These are phyloP conservation scores for Drosophila anomelani DNA, from an alignment of 2,888 invertebrate genomes.

Conservation along the genomic window DNA sequence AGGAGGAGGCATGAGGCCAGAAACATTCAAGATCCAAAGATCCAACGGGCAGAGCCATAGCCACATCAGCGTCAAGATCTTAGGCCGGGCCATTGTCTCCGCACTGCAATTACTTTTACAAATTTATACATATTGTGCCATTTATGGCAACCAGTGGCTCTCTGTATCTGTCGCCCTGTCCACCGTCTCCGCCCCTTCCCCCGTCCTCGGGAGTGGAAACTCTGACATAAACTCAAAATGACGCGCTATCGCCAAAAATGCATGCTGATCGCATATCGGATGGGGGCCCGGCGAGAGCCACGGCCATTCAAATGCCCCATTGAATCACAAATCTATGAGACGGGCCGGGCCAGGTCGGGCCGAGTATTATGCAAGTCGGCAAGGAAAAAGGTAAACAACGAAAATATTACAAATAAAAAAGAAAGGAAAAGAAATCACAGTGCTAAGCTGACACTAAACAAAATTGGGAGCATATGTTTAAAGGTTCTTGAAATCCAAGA, in stretches of 20 bases:
- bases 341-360: slow-evolving; percentile 10
- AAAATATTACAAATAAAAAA: neutral
- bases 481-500: neutral
- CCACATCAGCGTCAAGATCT: slow-evolving; percentile 50
- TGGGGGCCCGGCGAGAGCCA: slow-evolving; percentile 14
- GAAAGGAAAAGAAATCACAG: slow-evolving; percentile 7
- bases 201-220: slow-evolving; percentile 3
- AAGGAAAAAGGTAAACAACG: slow-evolving; percentile 20
- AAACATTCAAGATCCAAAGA: slow-evolving; percentile 13
- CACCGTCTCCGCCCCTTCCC: neutral
- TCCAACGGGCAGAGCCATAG: slow-evolving; percentile 12
- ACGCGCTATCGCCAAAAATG: slow-evolving; percentile 78
- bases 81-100: slow-evolving; percentile 65
- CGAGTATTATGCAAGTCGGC: slow-evolving; percentile 44
- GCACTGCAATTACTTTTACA: slow-evolving; percentile 83
- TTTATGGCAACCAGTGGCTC: slow-evolving; percentile 76
- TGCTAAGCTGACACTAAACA: neutral
- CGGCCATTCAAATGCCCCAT: slow-evolving; percentile 67
- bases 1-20: slow-evolving; percentile 3
- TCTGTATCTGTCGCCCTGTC: slow-evolving; percentile 61
- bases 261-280: slow-evolving; percentile 69
- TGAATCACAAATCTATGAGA: slow-evolving; percentile 64
- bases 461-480: neutral
- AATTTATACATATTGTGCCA: slow-evolving; percentile 83
- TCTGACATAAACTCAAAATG: slow-evolving; percentile 72